phyloP scores from a whole-genome alignment of 1,140 invertebrate species.

The Pinna nobilis region DNA sequence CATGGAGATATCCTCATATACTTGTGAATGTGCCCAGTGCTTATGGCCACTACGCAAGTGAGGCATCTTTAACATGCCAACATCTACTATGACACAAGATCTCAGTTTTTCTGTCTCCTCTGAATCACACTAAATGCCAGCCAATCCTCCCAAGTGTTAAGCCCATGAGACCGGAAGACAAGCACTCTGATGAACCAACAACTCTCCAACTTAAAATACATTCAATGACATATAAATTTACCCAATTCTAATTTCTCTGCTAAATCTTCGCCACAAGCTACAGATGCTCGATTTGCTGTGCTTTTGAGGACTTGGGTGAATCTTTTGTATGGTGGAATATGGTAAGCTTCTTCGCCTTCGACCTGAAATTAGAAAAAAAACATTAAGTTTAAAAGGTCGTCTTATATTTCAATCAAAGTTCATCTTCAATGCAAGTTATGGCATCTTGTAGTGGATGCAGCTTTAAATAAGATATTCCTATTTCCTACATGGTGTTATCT shows the following conservation, averaged over 20 bases:
- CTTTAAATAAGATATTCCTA: too few relatives aligned
- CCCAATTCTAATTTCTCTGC: slow-evolving; percentile 19
- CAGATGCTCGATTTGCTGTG: slow-evolving; percentile 12
- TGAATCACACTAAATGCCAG: background rate
- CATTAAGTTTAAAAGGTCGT: too few relatives aligned
- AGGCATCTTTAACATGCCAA: too few relatives aligned
- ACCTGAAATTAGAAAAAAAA: slow-evolving; percentile 16
- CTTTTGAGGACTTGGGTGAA: slow-evolving; percentile 40
- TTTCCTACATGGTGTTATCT: too few relatives aligned
- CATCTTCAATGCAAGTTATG: too few relatives aligned
- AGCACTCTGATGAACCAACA: background rate
- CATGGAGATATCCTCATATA: too few relatives aligned
- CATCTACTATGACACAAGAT: too few relatives aligned
- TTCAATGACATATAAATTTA: background rate
- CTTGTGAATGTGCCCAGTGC: too few relatives aligned
- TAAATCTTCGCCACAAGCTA: slow-evolving; percentile 20
- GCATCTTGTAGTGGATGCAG: too few relatives aligned
- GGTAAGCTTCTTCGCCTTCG: slow-evolving; percentile 42
- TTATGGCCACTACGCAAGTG: background rate
- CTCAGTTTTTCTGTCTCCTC: too few relatives aligned
- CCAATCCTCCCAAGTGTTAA: background rate
- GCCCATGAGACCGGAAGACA: background rate
- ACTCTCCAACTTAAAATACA: too few relatives aligned
- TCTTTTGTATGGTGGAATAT: slow-evolving; percentile 49
- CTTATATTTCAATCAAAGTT: too few relatives aligned